These are phyloP conservation scores for Gryllus bimaculatus DNA, from an alignment of 1,140 invertebrate species.

Conservation along the genomic window DNA sequence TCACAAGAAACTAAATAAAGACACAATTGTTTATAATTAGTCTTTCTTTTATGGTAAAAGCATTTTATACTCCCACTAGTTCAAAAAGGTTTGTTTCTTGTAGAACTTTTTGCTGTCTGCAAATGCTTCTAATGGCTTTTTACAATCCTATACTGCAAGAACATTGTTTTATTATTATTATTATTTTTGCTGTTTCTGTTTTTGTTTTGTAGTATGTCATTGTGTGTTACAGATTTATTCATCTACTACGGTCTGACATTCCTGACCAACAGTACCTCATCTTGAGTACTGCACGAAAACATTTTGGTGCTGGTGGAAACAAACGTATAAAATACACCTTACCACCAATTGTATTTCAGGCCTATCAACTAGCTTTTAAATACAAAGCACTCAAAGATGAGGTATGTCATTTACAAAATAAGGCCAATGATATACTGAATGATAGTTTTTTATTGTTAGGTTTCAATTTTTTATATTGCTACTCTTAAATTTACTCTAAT, in stretches of 20 bases:
- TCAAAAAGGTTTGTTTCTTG: too few species aligned
- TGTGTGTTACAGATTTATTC: constrained; percentile 58
- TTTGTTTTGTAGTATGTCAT: constrained; percentile 19
- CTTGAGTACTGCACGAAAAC: constrained; percentile 76
- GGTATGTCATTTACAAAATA: constrained; percentile 35
- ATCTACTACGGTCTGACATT: constrained; percentile 76
- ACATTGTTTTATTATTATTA: constrained; percentile 8
- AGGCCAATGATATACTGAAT: background rate
- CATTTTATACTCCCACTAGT: too few species aligned
- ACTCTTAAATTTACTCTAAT: too few species aligned
- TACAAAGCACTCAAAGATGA: constrained; percentile 68
- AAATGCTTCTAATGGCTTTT: background rate
- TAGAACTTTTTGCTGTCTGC: too few species aligned
- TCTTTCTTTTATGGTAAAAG: too few species aligned
- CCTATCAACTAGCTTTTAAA: constrained; percentile 79
- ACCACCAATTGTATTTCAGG: constrained; percentile 93
- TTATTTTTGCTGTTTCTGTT: background rate
- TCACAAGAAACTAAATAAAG: too few species aligned
- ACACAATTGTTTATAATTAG: too few species aligned
- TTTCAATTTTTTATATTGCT: too few species aligned
- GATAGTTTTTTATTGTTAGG: background rate
- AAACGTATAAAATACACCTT: constrained; percentile 82
- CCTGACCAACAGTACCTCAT: constrained; percentile 92
- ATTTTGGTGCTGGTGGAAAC: constrained; percentile 79
- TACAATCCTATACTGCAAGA: constrained; percentile 10